These are phyloP conservation scores for Gymnocephalus cernua DNA, from an alignment of 2,113 vertebrate species.

Conservation along the genomic window DNA sequence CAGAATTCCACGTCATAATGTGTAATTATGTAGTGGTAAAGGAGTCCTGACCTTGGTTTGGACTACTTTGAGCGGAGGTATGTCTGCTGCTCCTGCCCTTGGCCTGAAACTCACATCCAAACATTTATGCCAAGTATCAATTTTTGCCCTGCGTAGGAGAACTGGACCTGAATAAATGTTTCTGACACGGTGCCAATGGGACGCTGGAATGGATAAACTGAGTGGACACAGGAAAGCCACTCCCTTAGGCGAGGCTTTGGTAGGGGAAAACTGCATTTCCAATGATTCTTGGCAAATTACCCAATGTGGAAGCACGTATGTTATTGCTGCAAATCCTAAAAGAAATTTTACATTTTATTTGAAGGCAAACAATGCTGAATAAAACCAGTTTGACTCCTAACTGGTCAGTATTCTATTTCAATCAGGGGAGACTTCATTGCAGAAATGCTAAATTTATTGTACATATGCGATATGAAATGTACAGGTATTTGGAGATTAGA, in stretches of 20 bases:
- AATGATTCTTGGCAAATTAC: slow-evolving; percentile 29
- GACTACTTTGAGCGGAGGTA: slow-evolving; percentile 60
- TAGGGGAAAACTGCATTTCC: slow-evolving; percentile 41
- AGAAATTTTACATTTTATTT: neutral
- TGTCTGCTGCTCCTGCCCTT: slow-evolving; percentile 51
- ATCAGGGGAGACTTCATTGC: no score
- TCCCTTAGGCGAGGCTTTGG: slow-evolving; percentile 35
- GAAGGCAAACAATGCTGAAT: neutral
- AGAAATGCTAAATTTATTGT: no score
- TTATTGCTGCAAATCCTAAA: neutral
- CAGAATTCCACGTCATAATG: slow-evolving; percentile 64
- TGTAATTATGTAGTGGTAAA: slow-evolving; percentile 70
- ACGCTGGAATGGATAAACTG: slow-evolving; percentile 51
- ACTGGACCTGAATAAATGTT: slow-evolving; percentile 61
- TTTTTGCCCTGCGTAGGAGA: slow-evolving; percentile 65
- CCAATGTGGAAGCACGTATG: neutral
- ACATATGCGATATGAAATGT: no score
- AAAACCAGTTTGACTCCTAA: slow-evolving; percentile 2
- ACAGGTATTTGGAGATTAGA: no score
- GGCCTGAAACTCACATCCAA: slow-evolving; percentile 58
- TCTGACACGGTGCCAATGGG: slow-evolving; percentile 39
- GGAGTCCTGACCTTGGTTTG: slow-evolving; percentile 72
- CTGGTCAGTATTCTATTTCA: neutral
- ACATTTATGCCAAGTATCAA: slow-evolving; percentile 64
- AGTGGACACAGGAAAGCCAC: slow-evolving; percentile 54